Evolutionary conservation across 1,140 invertebrate genomes (phyloP).

Genomic region (Formica exsecta): DNA sequence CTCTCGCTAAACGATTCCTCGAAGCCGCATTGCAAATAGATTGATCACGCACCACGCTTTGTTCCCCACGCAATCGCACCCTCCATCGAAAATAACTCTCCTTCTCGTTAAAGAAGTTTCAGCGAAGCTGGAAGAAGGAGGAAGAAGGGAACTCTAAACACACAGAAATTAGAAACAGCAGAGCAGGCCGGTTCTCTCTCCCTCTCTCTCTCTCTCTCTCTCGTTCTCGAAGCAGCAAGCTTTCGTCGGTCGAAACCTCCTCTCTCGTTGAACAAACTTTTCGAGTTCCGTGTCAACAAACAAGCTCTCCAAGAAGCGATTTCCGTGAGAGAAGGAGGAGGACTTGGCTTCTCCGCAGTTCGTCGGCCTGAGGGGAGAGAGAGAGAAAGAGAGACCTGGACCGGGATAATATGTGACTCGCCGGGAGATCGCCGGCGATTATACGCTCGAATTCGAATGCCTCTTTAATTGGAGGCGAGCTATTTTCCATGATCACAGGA

Average conservation of each 20-base stretch:
- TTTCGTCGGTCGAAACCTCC: not conserved
- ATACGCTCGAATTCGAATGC: conserved; percentile 19
- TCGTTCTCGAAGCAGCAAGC: too few relatives aligned
- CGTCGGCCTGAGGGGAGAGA: not conserved
- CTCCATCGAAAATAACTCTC: conserved; percentile 25
- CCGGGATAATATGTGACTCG: not conserved
- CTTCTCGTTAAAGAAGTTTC: conserved; percentile 36
- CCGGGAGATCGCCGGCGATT: conserved; percentile 13
- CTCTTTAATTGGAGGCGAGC: conserved; percentile 52
- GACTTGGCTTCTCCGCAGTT: not conserved
- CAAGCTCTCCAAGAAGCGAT: conserved; percentile 13
- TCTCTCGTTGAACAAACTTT: conserved; percentile 1
- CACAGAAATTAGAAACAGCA: conserved; percentile 16
- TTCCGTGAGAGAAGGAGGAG: not conserved
- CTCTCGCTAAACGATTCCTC: conserved; percentile 20
- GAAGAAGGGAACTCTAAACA: not conserved
- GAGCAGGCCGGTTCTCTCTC: not conserved
- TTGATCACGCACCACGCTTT: conserved; percentile 25
- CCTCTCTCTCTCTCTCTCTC: too few relatives aligned
- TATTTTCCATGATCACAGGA: conserved; percentile 53
- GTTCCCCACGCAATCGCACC: not conserved
- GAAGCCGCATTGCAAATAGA: conserved; percentile 43
- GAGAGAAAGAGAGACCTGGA: not conserved
- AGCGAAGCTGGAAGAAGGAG: not conserved
- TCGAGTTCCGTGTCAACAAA: conserved; percentile 33